A percentile compares a stretch with the other conserved stretches of the same genome.
Conservation (phyloP, 1,140 invertebrate species). For the Penaeus vannamei region DNA sequence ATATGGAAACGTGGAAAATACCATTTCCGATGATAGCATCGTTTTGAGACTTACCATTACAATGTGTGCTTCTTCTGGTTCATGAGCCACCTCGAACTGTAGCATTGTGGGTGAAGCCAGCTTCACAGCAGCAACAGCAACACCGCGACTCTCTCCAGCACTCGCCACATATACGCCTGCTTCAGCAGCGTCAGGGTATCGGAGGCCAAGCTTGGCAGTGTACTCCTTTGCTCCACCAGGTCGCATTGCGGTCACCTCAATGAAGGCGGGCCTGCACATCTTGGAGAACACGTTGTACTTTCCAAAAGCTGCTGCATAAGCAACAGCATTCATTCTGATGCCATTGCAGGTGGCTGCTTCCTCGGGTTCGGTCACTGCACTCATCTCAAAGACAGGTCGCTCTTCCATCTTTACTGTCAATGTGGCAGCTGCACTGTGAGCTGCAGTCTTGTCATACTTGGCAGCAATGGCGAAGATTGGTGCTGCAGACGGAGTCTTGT, state of each 20-base stretch:
- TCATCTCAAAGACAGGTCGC: slow-evolving; percentile 8
- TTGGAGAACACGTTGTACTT: slow-evolving; percentile 27
- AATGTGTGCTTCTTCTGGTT: not conserved
- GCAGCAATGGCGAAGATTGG: slow-evolving; percentile 26
- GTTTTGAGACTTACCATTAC: slow-evolving; percentile 22
- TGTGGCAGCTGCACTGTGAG: slow-evolving; percentile 14
- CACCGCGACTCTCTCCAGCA: not conserved
- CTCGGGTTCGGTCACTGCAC: slow-evolving; percentile 9
- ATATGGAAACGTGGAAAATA: too few relatives aligned
- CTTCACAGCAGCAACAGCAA: slow-evolving; percentile 2
- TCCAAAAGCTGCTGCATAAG: not conserved
- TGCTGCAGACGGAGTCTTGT: slow-evolving; percentile 40
- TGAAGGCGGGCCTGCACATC: slow-evolving; percentile 36
- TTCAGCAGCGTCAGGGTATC: slow-evolving; percentile 18
- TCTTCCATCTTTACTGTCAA: slow-evolving; percentile 19
- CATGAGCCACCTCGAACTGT: slow-evolving; percentile 18
- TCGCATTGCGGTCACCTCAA: slow-evolving; percentile 2
- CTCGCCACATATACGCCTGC: slow-evolving; percentile 6
- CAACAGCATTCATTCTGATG: not conserved
- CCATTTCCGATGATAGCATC: too few relatives aligned
- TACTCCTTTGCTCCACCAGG: not conserved
- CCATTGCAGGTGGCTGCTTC: slow-evolving; percentile 30
- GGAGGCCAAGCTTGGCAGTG: slow-evolving; percentile 27
- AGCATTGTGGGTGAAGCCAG: slow-evolving; percentile 18
- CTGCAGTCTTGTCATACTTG: slow-evolving; percentile 24